These are phyloP conservation scores for Dendrolimus punctatus DNA, from an alignment of 1,140 invertebrate species.

Conservation along the genomic window DNA sequence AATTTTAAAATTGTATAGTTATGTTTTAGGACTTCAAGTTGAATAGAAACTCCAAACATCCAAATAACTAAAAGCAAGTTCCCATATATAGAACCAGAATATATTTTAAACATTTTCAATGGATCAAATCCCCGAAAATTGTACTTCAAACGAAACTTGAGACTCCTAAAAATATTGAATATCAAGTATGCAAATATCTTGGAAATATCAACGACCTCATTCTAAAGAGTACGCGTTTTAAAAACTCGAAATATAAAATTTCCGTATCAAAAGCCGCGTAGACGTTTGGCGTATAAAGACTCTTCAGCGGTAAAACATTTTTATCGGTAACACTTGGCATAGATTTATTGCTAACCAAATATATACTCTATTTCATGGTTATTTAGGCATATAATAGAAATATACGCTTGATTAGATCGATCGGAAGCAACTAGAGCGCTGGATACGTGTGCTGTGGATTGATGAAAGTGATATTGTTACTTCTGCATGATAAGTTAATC, in stretches of 20 bases:
- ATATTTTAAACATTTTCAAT: too few species aligned
- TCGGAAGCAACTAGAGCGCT: conserved; percentile 14
- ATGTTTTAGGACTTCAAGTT: too few species aligned
- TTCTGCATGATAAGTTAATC: too few species aligned
- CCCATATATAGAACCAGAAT: too few species aligned
- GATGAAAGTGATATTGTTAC: conserved; percentile 7
- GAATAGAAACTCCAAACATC: too few species aligned
- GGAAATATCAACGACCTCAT: background rate
- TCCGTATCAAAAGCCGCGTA: conserved; percentile 19
- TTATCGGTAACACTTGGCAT: conserved; percentile 16
- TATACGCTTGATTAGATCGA: conserved; percentile 12
- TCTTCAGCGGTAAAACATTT: conserved; percentile 24
- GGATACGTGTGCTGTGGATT: conserved; percentile 15
- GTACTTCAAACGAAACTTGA: too few species aligned
- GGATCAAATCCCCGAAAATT: too few species aligned
- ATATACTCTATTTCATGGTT: too few species aligned
- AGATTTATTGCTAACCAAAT: background rate
- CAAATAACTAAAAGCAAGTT: too few species aligned
- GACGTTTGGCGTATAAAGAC: conserved; percentile 18
- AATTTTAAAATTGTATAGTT: too few species aligned
- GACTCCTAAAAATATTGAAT: too few species aligned
- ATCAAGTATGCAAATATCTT: conserved; percentile 1
- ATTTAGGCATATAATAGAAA: background rate
- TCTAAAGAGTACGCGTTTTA: conserved; percentile 4
- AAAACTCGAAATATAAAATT: conserved; percentile 13